These are phyloP conservation scores for Crypturellus undulatus DNA, from an alignment of 2,113 vertebrate genomes.

Conservation along the genomic window DNA sequence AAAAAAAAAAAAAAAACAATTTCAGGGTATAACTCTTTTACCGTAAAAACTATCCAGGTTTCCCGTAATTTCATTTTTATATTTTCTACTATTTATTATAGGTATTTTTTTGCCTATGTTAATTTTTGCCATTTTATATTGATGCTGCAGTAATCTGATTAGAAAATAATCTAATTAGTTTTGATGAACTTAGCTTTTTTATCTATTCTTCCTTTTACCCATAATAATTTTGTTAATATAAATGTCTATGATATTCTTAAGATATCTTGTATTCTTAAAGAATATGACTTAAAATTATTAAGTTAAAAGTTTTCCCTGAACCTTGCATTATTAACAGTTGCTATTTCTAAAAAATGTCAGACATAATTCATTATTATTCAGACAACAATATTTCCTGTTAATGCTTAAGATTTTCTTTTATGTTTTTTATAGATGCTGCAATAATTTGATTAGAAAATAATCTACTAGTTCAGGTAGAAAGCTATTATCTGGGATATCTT, in stretches of 20 bases:
- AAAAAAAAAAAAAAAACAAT: rapidly evolving
- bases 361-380: background rate
- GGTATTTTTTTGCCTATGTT: too few relatives aligned
- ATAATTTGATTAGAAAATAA: background rate
- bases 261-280: background rate
- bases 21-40: background rate
- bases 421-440: background rate
- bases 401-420: background rate
- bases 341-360: background rate
- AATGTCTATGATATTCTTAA: background rate
- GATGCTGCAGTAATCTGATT: too few relatives aligned
- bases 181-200: background rate
- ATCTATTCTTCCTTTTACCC: background rate
- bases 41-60: background rate
- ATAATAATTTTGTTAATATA: background rate
- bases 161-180: background rate
- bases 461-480: background rate
- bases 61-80: background rate
- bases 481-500: background rate
- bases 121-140: too few relatives aligned
- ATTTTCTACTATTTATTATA: background rate
- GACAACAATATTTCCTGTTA: background rate
- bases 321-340: background rate
- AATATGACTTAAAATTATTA: background rate
- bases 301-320: background rate